Percentiles rank a stretch among this genome's conserved stretches.
Conservation (phyloP, 2,797 vertebrate genomes). For the Platalea minor region DNA sequence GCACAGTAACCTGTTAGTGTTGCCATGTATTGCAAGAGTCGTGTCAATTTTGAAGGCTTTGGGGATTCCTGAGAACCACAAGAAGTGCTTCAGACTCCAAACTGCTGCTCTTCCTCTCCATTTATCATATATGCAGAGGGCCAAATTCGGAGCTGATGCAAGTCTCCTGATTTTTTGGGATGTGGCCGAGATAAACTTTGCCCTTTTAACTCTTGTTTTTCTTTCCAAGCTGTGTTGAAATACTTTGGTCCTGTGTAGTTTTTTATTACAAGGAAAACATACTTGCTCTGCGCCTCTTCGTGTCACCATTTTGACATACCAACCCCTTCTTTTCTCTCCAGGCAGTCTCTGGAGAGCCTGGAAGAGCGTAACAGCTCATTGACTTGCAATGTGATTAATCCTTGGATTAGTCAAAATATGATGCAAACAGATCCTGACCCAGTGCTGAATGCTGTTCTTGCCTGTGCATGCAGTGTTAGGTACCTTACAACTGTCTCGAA, state of each 20-base stretch:
- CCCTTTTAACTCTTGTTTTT: conserved; percentile 5
- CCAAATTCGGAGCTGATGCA: not conserved
- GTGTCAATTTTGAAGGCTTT: not conserved
- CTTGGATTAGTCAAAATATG: conserved; percentile 67
- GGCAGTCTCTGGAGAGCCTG: conserved; percentile 17
- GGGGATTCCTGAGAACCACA: not conserved
- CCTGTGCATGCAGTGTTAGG: conserved; percentile 62
- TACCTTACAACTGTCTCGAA: conserved; percentile 72
- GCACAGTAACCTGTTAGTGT: not conserved
- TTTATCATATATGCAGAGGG: not conserved
- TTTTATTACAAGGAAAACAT: conserved; percentile 11
- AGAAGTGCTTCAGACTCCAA: not conserved
- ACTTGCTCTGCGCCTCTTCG: not conserved
- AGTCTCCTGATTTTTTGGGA: not conserved
- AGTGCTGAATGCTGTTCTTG: conserved; percentile 51
- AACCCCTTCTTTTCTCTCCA: not conserved
- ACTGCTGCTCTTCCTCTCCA: not conserved
- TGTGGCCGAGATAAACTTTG: not conserved
- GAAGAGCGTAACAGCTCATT: conserved; percentile 53
- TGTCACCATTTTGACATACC: conserved; percentile 1
- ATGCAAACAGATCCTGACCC: conserved; percentile 64
- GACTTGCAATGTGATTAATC: conserved; percentile 68
- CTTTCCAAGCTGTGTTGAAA: conserved; percentile 3
- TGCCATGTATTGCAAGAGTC: not conserved
- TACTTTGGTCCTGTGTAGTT: not conserved